Evolutionary conservation across 2,888 invertebrate species (phyloP).

Genomic region (Nowickia ferox): DNA sequence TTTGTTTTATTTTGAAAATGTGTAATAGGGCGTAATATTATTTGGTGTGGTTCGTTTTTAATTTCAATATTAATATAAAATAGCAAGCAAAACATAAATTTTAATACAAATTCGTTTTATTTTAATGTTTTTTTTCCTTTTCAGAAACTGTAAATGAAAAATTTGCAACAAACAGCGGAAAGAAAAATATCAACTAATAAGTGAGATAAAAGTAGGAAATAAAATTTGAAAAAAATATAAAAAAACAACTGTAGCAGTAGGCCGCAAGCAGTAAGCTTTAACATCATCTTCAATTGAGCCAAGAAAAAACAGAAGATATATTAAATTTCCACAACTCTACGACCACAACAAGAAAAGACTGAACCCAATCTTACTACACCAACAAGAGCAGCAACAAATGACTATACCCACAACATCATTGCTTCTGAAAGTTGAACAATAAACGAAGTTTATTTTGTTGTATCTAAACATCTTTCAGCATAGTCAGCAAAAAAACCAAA

Average conservation of each 20-base stretch:
- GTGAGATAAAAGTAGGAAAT: constrained; percentile 40
- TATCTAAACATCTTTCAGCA: constrained; percentile 6
- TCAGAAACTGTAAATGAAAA: constrained; percentile 75
- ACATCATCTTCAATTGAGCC: constrained; percentile 62
- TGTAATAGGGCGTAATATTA: constrained; percentile 55
- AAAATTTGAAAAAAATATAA: constrained; percentile 57
- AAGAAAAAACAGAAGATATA: constrained; percentile 51
- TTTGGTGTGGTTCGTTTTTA: background rate
- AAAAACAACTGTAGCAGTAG: constrained; percentile 67
- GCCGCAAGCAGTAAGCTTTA: constrained; percentile 51
- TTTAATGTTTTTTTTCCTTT: constrained; percentile 62
- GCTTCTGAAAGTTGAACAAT: constrained; percentile 42
- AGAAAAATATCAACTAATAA: background rate
- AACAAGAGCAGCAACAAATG: constrained; percentile 39
- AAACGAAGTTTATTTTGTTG: constrained; percentile 24
- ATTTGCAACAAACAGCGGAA: constrained; percentile 49
- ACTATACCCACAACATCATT: constrained; percentile 28
- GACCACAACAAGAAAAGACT: constrained; percentile 67
- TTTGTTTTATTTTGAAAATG: constrained; percentile 33
- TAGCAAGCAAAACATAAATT: constrained; percentile 5
- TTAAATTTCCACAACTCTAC: constrained; percentile 61
- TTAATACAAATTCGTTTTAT: constrained; percentile 12
- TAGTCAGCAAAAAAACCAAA: constrained; percentile 6
- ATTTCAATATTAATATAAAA: constrained; percentile 14
- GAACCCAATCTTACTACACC: constrained; percentile 69